Percentiles rank a stretch among this genome's conserved stretches.
phyloP scores from a whole-genome alignment of 2,888 invertebrate genomes.

The Caenorhabditis zanzibari region DNA sequence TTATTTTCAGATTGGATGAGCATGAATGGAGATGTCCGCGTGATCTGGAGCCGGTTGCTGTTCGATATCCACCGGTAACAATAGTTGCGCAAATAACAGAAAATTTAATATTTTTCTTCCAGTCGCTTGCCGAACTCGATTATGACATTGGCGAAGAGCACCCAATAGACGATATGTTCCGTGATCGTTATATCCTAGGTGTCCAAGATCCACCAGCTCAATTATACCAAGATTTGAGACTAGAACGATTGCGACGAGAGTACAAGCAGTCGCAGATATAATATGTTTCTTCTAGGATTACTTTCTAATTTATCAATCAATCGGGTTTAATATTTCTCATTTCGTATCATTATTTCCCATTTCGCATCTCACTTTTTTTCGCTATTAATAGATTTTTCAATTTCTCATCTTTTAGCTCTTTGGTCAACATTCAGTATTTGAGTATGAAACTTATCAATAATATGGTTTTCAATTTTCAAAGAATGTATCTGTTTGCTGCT shows the following conservation, averaged over 20 bases:
- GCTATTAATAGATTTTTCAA: background rate
- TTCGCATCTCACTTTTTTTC: conserved; percentile 16
- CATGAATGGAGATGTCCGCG: conserved; percentile 65
- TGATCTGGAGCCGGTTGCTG: conserved; percentile 54
- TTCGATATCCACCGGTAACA: conserved; percentile 57
- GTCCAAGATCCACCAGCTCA: conserved; percentile 72
- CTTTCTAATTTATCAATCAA: too few relatives aligned
- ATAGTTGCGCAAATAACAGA: background rate
- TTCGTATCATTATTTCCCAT: conserved; percentile 15
- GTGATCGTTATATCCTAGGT: conserved; percentile 73
- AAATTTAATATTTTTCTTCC: conserved; percentile 14
- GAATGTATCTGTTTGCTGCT: conserved; percentile 29
- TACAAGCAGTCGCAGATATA: conserved; percentile 73
- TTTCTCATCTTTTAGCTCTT: conserved; percentile 7
- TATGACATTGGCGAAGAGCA: conserved; percentile 68
- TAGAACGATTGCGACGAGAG: conserved; percentile 72
- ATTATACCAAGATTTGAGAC: conserved; percentile 70
- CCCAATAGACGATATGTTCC: conserved; percentile 73
- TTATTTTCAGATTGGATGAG: conserved; percentile 63
- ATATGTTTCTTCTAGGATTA: background rate
- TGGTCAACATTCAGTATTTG: conserved; percentile 30
- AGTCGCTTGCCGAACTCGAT: conserved; percentile 63
- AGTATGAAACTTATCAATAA: conserved; percentile 14
- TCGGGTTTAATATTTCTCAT: conserved; percentile 12
- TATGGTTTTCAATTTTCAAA: conserved; percentile 5